phyloP scores from a whole-genome alignment of 2,888 invertebrate genomes.

The Mimas tiliae region DNA sequence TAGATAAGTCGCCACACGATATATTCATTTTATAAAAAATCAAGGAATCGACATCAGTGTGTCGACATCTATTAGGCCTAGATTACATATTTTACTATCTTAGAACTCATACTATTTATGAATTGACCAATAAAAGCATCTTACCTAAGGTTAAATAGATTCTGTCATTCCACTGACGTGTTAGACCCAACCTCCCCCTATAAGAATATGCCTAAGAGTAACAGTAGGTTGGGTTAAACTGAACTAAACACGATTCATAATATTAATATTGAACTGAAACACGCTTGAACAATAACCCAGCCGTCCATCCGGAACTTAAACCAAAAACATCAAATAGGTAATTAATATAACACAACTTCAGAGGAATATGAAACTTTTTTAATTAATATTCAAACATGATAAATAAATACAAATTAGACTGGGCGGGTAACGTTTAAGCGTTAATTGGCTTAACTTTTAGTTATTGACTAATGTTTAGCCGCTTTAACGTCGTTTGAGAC shows the following conservation, averaged over 20 bases:
- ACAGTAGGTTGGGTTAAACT: background rate
- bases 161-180: too few relatives aligned
- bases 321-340: background rate
- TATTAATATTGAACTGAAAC: background rate
- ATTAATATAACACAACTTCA: constrained; percentile 6
- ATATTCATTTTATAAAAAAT: too few relatives aligned
- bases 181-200: too few relatives aligned
- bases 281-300: background rate
- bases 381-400: constrained; percentile 57
- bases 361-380: constrained; percentile 41
- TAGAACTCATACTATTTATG: too few relatives aligned
- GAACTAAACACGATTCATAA: background rate
- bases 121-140: too few relatives aligned
- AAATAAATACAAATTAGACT: constrained; percentile 52
- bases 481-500: constrained; percentile 35
- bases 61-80: too few relatives aligned
- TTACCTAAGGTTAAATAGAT: too few relatives aligned
- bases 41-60: too few relatives aligned
- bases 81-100: too few relatives aligned
- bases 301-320: background rate
- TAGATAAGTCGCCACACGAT: too few relatives aligned
- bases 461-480: constrained; percentile 53
- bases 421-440: constrained; percentile 39
- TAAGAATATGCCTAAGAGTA: too few relatives aligned
- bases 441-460: constrained; percentile 62